Base-by-base conservation (phyloP, 2,797 vertebrate species). In the Danio aesculapii region DNA sequence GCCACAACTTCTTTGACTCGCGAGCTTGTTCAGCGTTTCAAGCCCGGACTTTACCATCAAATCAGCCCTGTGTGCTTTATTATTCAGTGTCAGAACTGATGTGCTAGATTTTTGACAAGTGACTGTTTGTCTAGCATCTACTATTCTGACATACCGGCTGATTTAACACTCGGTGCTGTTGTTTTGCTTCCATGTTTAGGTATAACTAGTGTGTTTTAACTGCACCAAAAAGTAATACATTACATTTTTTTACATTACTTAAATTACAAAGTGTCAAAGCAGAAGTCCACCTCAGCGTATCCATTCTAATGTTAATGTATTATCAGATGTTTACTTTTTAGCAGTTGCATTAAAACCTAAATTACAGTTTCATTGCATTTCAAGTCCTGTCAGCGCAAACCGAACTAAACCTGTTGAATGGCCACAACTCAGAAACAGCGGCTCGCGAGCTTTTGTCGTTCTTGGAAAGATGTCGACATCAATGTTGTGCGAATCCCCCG, bases 401-500 rank as follows among this genome's bases (percentile, higher is more conserved):
- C 73, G 13, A 17, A 11, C 8, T n/a, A n/a, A 46, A 63, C 67
- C 67, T 53, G 77, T 79, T 79, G 67, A 79, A 62, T 71, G 13
- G 55, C 57, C 70, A 5, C 67, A n/a, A 44, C 47, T 52, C 49
- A 16, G 39, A 70, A 61, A 17, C n/a, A 41, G 13, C 52, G 17
- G 17, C 17, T 6, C 12, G 43, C 30, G 30, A 9, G 46, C 21
- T 17, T 58, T 49, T 69, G n/a, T 52, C n/a, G 9, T 61, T 50
- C 12, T 8, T 41, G 12, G 46, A 9, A 41, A 39, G 6, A 21
- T 39, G 19, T 61, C 70, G 43, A 73, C 19, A 46, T 61, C 57
- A 41, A 47, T 30, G 44, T 47, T 17, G 44, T 58, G 8, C 46
- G 8, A 14, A 49, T 8, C 14, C 6, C 14, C 2, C 1, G 6